phyloP scores from a whole-genome alignment of 2,888 invertebrate genomes.

The Hypercompe scribonia region DNA sequence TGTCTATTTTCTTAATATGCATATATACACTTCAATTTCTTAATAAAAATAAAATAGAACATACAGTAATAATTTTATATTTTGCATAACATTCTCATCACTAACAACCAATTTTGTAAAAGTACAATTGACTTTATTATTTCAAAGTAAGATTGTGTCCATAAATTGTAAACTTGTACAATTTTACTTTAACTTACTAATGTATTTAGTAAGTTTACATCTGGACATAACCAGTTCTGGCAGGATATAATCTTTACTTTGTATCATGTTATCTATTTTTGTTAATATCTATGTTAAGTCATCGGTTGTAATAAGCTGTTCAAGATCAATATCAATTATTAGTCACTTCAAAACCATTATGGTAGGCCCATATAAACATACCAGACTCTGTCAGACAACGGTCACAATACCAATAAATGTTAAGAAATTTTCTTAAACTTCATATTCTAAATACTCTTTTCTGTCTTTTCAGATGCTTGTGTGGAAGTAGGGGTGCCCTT shows the following conservation, averaged over 20 bases:
- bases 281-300: constrained; percentile 6
- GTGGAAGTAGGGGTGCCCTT: constrained; percentile 79
- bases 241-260: not conserved
- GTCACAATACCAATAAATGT: not conserved
- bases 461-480: constrained; percentile 76
- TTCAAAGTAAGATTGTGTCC: not conserved
- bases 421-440: not conserved
- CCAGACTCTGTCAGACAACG: not conserved
- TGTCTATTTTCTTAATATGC: too few relatives aligned
- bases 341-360: constrained; percentile 46
- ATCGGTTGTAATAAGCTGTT: constrained; percentile 27
- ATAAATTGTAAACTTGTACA: not conserved
- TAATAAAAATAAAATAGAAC: too few relatives aligned
- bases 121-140: not conserved
- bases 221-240: not conserved
- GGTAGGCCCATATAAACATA: not conserved
- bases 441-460: constrained; percentile 27
- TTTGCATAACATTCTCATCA: not conserved
- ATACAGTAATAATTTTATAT: too few relatives aligned
- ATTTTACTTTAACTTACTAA: not conserved
- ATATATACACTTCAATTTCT: too few relatives aligned
- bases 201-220: too few relatives aligned
- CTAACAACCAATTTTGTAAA: not conserved
- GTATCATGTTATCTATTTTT: constrained; percentile 1
- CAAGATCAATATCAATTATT: constrained; percentile 42